Percentiles rank a stretch among this genome's conserved stretches.
These are phyloP conservation scores for Ranitomeya variabilis DNA, from an alignment of 2,113 vertebrate genomes.

Conservation along the genomic window DNA sequence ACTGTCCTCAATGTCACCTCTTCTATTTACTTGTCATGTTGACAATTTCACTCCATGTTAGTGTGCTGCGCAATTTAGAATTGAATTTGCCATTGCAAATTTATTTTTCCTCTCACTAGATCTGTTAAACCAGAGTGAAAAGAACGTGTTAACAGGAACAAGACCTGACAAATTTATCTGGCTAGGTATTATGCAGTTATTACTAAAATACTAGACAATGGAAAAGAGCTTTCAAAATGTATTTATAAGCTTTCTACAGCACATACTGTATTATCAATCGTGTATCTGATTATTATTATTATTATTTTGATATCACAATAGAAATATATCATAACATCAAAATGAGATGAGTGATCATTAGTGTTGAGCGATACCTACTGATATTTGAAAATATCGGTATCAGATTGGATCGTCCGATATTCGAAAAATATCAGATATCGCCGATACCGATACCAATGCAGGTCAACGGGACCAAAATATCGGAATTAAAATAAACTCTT, in stretches of 20 bases:
- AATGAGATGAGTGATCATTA: neutral
- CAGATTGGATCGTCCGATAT: too few relatives aligned
- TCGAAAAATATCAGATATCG: too few relatives aligned
- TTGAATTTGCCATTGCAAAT: slow-evolving; percentile 47
- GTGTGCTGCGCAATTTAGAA: slow-evolving; percentile 32
- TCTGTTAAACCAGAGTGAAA: slow-evolving; percentile 15
- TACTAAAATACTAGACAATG: neutral
- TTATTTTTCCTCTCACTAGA: slow-evolving; percentile 47
- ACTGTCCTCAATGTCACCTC: slow-evolving; percentile 15
- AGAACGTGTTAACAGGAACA: neutral
- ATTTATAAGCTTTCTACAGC: neutral
- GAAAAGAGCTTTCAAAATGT: neutral
- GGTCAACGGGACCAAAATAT: too few relatives aligned
- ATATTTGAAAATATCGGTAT: too few relatives aligned
- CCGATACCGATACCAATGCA: too few relatives aligned
- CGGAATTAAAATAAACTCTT: too few relatives aligned
- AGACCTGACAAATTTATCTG: neutral
- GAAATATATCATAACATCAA: neutral
- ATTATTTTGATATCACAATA: neutral
- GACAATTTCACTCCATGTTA: slow-evolving; percentile 43
- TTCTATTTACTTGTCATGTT: slow-evolving; percentile 52
- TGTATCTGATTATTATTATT: neutral
- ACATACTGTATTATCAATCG: neutral
- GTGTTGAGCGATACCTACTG: too few relatives aligned
- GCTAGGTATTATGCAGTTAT: neutral